Evolutionary conservation across 2,888 invertebrate species (phyloP).

Genomic region (Hecatera dysodea): DNA sequence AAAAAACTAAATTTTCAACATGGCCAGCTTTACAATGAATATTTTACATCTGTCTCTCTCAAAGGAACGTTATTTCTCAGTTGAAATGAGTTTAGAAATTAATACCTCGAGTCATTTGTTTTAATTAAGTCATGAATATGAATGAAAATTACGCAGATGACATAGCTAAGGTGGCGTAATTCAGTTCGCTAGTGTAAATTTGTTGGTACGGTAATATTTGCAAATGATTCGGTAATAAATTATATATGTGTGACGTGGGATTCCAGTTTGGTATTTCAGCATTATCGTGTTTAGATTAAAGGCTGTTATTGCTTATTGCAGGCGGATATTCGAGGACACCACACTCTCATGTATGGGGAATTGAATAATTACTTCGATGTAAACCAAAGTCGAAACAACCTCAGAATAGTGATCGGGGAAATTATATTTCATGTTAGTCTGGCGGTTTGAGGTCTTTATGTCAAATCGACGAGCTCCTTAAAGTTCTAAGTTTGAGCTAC

Average conservation of each 20-base stretch:
- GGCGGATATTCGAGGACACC: background rate
- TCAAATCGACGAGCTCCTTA: too few relatives aligned
- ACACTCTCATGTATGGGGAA: background rate
- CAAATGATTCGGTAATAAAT: constrained; percentile 58
- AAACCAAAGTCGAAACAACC: background rate
- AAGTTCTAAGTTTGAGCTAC: too few relatives aligned
- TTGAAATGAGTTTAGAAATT: constrained; percentile 81
- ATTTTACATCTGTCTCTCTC: constrained; percentile 69
- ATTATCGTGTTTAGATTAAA: constrained; percentile 4
- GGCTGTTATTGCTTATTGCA: constrained; percentile 16
- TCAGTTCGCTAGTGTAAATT: constrained; percentile 70
- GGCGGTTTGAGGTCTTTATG: too few relatives aligned
- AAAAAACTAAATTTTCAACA: constrained; percentile 59
- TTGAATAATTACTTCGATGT: background rate
- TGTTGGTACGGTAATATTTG: constrained; percentile 59
- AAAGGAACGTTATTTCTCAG: constrained; percentile 75
- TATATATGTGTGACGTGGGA: constrained; percentile 8
- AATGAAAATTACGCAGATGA: constrained; percentile 76
- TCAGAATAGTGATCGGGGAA: background rate
- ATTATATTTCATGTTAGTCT: too few relatives aligned
- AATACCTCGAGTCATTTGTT: constrained; percentile 82
- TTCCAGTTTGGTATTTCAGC: constrained; percentile 4
- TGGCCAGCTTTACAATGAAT: constrained; percentile 67
- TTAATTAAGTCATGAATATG: constrained; percentile 85
- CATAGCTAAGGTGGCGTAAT: constrained; percentile 72